phyloP scores from a whole-genome alignment of 2,113 vertebrate genomes.

The Microcebus griseorufus region DNA sequence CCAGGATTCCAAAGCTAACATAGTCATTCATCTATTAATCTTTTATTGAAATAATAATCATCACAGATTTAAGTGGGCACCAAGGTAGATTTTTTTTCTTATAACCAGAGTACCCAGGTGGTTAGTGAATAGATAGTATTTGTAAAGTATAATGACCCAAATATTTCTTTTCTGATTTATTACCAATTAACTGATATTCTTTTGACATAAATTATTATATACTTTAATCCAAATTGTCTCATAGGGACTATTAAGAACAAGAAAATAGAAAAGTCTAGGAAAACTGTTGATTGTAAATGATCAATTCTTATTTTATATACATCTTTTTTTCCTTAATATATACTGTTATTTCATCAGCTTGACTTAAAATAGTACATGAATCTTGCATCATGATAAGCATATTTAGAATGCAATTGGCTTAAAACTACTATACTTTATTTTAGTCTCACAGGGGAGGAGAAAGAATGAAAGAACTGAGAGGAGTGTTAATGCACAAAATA shows the following conservation, averaged over 20 bases:
- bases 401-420: background rate
- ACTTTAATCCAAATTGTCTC: background rate
- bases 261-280: background rate
- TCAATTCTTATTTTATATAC: background rate
- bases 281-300: background rate
- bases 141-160: background rate
- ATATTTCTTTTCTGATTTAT: background rate
- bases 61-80: background rate
- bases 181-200: background rate
- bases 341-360: background rate
- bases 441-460: background rate
- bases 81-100: background rate
- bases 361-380: background rate
- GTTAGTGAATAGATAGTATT: background rate
- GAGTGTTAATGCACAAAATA: background rate
- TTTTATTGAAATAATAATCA: background rate
- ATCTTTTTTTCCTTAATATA: background rate
- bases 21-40: background rate
- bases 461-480: background rate
- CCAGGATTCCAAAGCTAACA: background rate
- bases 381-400: background rate
- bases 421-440: background rate
- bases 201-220: background rate
- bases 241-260: background rate
- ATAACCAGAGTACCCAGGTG: background rate